phyloP scores from a whole-genome alignment of 2,888 invertebrate genomes.

The Cyrtodaria siliqua region DNA sequence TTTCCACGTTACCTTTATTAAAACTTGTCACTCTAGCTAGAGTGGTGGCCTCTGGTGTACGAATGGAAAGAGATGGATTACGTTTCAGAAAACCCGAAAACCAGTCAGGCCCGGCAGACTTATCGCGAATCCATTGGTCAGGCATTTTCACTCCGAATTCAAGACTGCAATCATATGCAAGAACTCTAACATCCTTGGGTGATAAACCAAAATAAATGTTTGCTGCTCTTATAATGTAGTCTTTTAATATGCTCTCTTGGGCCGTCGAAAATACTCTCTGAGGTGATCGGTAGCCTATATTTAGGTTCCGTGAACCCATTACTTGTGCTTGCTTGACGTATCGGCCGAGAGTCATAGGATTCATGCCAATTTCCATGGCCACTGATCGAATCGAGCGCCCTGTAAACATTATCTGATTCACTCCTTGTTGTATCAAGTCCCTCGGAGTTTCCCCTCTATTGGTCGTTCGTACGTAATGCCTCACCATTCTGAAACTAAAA shows the following conservation, averaged over 20 bases:
- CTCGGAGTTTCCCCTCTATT: constrained; percentile 23
- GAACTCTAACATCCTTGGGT: too few species aligned
- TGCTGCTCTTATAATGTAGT: constrained; percentile 17
- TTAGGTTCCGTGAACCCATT: constrained; percentile 36
- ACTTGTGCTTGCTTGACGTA: too few species aligned
- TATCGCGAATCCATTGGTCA: too few species aligned
- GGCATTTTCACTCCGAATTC: too few species aligned
- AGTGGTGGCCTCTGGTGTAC: constrained; percentile 18
- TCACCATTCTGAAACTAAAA: too few species aligned
- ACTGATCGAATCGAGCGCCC: constrained; percentile 44
- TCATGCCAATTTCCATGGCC: constrained; percentile 28
- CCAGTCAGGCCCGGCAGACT: constrained; percentile 26
- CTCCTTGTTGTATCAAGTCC: constrained; percentile 17
- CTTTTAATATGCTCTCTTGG: too few species aligned
- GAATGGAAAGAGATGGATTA: constrained; percentile 25
- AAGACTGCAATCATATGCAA: too few species aligned
- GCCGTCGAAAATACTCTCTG: too few species aligned
- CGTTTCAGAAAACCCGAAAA: constrained; percentile 40
- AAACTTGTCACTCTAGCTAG: constrained; percentile 13
- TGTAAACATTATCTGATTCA: constrained; percentile 29
- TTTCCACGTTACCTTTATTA: constrained; percentile 5
- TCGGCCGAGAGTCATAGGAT: too few species aligned
- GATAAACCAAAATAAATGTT: too few species aligned
- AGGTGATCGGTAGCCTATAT: constrained; percentile 30
- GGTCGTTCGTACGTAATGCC: not conserved